A percentile compares a stretch with the other conserved stretches of the same genome.
Evolutionary conservation across 2,888 invertebrate species (phyloP).

Genomic region (Perdita meconis): DNA sequence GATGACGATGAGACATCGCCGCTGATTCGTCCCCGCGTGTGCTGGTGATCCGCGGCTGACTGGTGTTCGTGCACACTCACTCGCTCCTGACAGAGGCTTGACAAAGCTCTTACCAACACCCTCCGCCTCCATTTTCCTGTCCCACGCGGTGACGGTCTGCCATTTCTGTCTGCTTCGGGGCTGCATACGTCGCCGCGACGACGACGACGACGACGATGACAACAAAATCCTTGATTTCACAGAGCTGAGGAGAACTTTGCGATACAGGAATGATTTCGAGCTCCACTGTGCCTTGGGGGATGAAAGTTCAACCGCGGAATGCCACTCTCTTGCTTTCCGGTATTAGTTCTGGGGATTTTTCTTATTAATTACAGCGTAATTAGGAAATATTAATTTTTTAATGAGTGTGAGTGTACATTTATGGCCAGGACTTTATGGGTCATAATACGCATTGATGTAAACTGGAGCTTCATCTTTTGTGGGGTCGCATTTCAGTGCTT

Average conservation of each 20-base stretch:
- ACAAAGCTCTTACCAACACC: slow-evolving; percentile 62
- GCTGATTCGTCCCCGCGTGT: slow-evolving; percentile 47
- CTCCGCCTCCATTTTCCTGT: slow-evolving; percentile 46
- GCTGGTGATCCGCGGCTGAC: slow-evolving; percentile 38
- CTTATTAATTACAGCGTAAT: too few relatives aligned
- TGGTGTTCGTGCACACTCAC: slow-evolving; percentile 54
- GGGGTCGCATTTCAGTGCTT: too few relatives aligned
- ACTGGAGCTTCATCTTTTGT: too few relatives aligned
- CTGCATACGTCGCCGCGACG: slow-evolving; percentile 39
- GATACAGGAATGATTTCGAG: neutral
- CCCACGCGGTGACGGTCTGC: slow-evolving; percentile 47
- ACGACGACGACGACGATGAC: slow-evolving; percentile 2
- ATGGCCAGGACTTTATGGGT: too few relatives aligned
- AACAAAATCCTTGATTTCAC: slow-evolving; percentile 39
- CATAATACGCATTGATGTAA: too few relatives aligned
- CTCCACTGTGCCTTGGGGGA: slow-evolving; percentile 38
- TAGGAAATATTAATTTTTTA: too few relatives aligned
- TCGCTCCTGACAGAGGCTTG: slow-evolving; percentile 53
- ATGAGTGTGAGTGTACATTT: too few relatives aligned
- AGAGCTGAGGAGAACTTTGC: slow-evolving; percentile 19
- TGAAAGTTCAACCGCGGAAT: slow-evolving; percentile 37
- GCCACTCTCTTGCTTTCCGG: too few relatives aligned
- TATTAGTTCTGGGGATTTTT: too few relatives aligned
- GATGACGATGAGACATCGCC: slow-evolving; percentile 59
- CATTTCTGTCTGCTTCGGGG: slow-evolving; percentile 46